Percentiles rank a stretch among this genome's conserved stretches.
These are phyloP conservation scores for Dolichallabes microphthalmus DNA, from an alignment of 2,113 vertebrate genomes.

Conservation along the genomic window DNA sequence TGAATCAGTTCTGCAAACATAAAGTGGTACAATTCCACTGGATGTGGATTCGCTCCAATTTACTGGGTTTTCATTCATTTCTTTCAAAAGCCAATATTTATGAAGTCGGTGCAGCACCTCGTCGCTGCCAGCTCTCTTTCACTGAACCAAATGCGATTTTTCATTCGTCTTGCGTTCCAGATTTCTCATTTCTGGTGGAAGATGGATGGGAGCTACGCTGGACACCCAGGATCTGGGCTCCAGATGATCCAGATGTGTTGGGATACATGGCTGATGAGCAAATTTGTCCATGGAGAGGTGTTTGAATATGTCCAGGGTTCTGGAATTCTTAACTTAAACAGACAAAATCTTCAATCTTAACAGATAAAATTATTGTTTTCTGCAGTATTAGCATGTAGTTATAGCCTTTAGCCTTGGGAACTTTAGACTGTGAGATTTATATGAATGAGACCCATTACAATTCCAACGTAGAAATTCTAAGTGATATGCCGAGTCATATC, in stretches of 20 bases:
- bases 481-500: not conserved
- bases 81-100: not conserved
- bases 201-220: not conserved
- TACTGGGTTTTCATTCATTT: not conserved
- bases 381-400: not conserved
- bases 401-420: not conserved
- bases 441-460: too few species aligned
- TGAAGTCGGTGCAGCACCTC: not conserved
- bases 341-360: not conserved
- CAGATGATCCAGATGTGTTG: not conserved
- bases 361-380: not conserved
- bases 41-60: not conserved
- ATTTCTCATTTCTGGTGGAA: not conserved
- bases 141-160: not conserved
- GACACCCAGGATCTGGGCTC: not conserved
- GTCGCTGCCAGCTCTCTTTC: not conserved
- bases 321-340: not conserved
- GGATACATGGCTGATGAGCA: not conserved
- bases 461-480: too few species aligned
- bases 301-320: not conserved
- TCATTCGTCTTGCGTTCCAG: not conserved
- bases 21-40: not conserved
- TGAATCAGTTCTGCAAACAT: not conserved
- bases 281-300: not conserved
- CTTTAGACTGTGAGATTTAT: not conserved